Evolutionary conservation across 2,888 invertebrate genomes (phyloP).

Genomic region (Dynastes tityus): DNA sequence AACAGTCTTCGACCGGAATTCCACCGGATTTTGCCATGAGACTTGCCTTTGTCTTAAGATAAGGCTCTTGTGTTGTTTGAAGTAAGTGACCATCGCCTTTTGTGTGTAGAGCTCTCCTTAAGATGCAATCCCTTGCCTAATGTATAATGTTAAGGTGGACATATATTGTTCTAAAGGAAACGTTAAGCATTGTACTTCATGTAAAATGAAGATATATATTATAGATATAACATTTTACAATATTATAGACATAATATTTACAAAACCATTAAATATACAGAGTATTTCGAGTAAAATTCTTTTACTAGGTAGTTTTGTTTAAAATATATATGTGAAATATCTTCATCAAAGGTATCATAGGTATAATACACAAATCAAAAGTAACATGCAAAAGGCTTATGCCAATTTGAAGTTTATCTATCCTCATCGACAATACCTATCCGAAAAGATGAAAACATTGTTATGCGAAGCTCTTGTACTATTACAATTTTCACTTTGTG

Average conservation of each 20-base stretch:
- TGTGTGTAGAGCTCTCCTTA: conserved; percentile 23
- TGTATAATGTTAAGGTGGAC: conserved; percentile 13
- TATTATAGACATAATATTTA: not conserved
- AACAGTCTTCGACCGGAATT: conserved; percentile 63
- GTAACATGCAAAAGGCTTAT: no score
- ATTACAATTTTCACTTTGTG: no score
- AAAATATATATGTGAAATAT: no score
- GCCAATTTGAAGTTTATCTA: no score
- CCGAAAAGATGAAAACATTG: no score
- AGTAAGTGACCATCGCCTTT: conserved; percentile 40
- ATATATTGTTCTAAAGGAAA: conserved; percentile 26
- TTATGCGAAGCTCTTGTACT: no score
- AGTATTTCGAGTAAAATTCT: no score
- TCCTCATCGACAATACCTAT: no score
- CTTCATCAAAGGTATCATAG: no score
- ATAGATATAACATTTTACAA: not conserved
- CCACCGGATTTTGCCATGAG: conserved; percentile 63
- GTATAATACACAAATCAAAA: no score
- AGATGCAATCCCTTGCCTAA: conserved; percentile 18
- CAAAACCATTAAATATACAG: not conserved
- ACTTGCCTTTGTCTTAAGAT: conserved; percentile 64
- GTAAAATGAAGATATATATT: not conserved
- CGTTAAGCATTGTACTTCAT: conserved; percentile 18
- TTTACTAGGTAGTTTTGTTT: no score
- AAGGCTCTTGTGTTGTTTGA: conserved; percentile 57